Evolutionary conservation across 2,797 vertebrate species (phyloP), one percentile per base, ranked within the genome.

Genomic region (Spondyliosoma cantharus): DNA sequence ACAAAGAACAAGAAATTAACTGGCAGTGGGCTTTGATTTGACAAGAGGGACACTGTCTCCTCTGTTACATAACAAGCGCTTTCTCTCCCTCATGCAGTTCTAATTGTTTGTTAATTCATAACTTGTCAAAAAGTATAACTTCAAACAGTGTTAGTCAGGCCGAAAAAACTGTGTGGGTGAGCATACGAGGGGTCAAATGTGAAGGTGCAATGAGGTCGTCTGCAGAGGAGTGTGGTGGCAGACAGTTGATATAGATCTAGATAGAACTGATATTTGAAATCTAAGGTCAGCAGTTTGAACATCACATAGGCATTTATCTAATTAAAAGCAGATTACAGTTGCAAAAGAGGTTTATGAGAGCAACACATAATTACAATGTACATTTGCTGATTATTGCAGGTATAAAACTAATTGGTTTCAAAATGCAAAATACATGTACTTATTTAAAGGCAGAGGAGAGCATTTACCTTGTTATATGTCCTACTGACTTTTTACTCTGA

Each of bases 51-150:
- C 61, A 49, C 22, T n/a, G 52, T 67, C 37, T 63, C 32, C 53
- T 67, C 22, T 8, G 25, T 88, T 83, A 76, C 50, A 54, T 69
- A 85, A 87, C 63, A 57, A 54, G 37, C 24, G 53, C 15, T 71
- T 71, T 74, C 11, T 50, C 22, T 46, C 13, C 53, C 17, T 48
- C 29, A 32, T 46, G 63, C 22, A 73, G 66, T 53, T 71, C 6
- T 52, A 68, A 75, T 59, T 20, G 67, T 77, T 71, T 60, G 63
- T 82, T 82, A 72, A 79, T 81, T 82, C 63, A 65, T 82, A 71
- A 69, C 76, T 60, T 74, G 68, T 50, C 72, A 78, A 61, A 71
- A 29, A 67, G 49, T 29, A 14, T 24, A 54, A 64, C 19, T 72
- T 80, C 20, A 49, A 64, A 76, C 45, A 3, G 27, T 27, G 53